These are phyloP conservation scores for Calliopum simillimum DNA, from an alignment of 2,888 invertebrate species.

Conservation along the genomic window DNA sequence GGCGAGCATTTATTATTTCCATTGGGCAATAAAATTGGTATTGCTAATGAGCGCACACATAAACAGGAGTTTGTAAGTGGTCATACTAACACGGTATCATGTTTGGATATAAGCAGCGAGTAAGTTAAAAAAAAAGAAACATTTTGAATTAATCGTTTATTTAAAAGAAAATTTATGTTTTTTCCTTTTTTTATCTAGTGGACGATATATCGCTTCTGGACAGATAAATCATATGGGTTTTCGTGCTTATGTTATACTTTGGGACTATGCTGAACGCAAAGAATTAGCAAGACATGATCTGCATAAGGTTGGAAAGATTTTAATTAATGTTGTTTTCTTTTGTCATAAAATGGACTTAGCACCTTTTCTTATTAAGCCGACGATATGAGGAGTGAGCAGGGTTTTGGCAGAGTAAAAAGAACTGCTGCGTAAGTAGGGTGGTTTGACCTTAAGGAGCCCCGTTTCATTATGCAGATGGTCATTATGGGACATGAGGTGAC, in stretches of 20 bases:
- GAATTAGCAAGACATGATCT: constrained; percentile 79
- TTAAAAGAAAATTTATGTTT: constrained; percentile 2
- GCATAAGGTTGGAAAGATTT: constrained; percentile 77
- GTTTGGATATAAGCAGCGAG: constrained; percentile 79
- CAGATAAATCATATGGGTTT: constrained; percentile 93
- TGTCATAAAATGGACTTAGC: too few species aligned
- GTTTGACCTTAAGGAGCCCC: too few species aligned
- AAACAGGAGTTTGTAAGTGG: constrained; percentile 82
- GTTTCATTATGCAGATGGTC: too few species aligned
- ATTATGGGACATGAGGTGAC: too few species aligned
- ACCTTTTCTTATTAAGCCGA: too few species aligned
- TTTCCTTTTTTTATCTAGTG: constrained; percentile 63
- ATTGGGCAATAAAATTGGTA: constrained; percentile 82
- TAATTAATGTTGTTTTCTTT: background rate
- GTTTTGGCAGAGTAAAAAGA: too few species aligned
- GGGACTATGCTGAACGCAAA: constrained; percentile 80
- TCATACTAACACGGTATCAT: constrained; percentile 83
- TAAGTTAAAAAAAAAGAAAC: constrained; percentile 34
- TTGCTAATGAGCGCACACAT: constrained; percentile 76
- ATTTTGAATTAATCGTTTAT: background rate
- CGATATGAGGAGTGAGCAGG: too few species aligned
- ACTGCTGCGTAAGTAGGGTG: too few species aligned
- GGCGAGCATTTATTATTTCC: constrained; percentile 79
- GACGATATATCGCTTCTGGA: constrained; percentile 88
- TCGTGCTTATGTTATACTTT: constrained; percentile 86